Evolutionary conservation across 2,797 vertebrate genomes (phyloP).

Genomic region (Streptopelia turtur): DNA sequence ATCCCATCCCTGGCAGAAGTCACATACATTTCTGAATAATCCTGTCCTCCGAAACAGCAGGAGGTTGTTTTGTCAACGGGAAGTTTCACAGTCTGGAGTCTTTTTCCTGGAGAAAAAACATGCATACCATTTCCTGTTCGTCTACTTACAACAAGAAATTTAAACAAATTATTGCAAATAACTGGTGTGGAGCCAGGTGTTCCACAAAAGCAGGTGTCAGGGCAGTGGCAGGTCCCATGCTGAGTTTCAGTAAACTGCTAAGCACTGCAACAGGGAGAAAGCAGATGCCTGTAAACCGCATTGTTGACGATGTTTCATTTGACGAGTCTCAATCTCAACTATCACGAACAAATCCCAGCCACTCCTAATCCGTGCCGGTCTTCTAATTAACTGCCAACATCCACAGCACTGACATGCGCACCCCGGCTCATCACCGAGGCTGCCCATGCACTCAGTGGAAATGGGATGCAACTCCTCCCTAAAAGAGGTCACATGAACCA

Average conservation of each 20-base stretch:
- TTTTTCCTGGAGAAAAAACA: conserved; percentile 80
- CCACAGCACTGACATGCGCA: neutral
- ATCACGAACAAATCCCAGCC: neutral
- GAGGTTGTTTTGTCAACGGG: conserved; percentile 89
- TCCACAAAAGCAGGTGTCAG: neutral
- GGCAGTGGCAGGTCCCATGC: neutral
- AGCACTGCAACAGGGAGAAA: neutral
- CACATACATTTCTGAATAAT: conserved; percentile 92
- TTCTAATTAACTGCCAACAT: conserved; percentile 39
- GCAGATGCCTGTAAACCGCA: neutral
- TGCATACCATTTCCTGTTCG: neutral
- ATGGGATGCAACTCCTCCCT: conserved; percentile 13
- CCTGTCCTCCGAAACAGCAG: conserved; percentile 91
- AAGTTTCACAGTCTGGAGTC: conserved; percentile 87
- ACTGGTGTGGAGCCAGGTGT: neutral
- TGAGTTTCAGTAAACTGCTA: neutral
- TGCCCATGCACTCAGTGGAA: conserved; percentile 17
- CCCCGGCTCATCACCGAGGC: neutral
- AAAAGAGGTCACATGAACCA: conserved; percentile 47
- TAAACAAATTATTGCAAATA: neutral
- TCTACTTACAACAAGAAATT: neutral
- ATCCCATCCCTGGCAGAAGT: conserved; percentile 85
- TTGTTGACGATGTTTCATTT: neutral
- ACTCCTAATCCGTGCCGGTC: neutral
- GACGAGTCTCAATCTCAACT: conserved; percentile 15